phyloP scores from a whole-genome alignment of 2,113 vertebrate species.

The Pholis gunnellus region DNA sequence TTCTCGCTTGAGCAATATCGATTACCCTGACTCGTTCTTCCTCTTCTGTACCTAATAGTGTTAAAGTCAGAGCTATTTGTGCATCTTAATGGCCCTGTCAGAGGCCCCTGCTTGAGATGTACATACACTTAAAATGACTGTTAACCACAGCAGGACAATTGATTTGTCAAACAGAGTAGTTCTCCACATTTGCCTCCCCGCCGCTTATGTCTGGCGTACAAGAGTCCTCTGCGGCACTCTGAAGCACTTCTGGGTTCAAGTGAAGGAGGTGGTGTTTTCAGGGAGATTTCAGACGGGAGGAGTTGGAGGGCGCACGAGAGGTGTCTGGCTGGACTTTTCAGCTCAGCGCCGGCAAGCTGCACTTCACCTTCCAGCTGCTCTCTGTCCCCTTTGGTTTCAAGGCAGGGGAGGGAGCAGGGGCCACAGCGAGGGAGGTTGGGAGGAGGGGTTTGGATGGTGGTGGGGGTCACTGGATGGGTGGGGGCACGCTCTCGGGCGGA shows the following conservation, averaged over 20 bases:
- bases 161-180: slow-evolving; percentile 63
- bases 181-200: slow-evolving; percentile 41
- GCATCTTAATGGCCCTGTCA: slow-evolving; percentile 62
- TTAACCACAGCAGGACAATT: slow-evolving; percentile 61
- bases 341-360: slow-evolving; percentile 63
- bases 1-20: slow-evolving; percentile 19
- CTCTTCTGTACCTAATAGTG: slow-evolving; percentile 35
- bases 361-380: slow-evolving; percentile 84
- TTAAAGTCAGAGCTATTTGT: slow-evolving; percentile 57
- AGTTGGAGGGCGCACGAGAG: slow-evolving; percentile 30
- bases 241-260: slow-evolving; percentile 49
- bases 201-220: slow-evolving; percentile 14
- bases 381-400: slow-evolving; percentile 66
- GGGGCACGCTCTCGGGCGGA: slow-evolving; percentile 63
- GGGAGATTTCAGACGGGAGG: slow-evolving; percentile 33
- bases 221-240: slow-evolving; percentile 64
- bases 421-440: slow-evolving; percentile 57
- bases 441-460: slow-evolving; percentile 33
- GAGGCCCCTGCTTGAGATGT: slow-evolving; percentile 40
- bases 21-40: slow-evolving; percentile 29
- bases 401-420: slow-evolving; percentile 61
- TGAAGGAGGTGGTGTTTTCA: slow-evolving; percentile 59
- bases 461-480: slow-evolving; percentile 44
- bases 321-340: slow-evolving; percentile 66
- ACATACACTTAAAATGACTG: slow-evolving; percentile 47